These are phyloP conservation scores for Aspidoscelis tigris DNA, from an alignment of 2,113 vertebrate genomes.

Conservation along the genomic window DNA sequence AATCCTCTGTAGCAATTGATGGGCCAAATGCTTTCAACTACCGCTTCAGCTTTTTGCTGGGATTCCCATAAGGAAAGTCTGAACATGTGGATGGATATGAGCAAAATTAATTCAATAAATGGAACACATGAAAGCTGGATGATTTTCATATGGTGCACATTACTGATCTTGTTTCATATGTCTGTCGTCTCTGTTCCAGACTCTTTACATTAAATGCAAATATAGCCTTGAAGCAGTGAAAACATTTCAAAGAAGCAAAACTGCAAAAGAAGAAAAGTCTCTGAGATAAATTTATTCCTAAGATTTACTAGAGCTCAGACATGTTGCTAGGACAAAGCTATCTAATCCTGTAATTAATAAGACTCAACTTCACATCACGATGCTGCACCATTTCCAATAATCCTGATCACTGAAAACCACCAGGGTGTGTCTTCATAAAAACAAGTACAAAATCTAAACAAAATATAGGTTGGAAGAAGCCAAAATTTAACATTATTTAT, in stretches of 20 bases:
- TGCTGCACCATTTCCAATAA: neutral
- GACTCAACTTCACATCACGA: slow-evolving; percentile 9
- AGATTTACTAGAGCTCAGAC: neutral
- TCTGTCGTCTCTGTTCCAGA: neutral
- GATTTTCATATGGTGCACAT: slow-evolving; percentile 15
- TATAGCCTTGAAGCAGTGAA: neutral
- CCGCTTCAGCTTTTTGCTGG: neutral
- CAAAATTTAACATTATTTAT: neutral
- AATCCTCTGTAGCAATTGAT: neutral
- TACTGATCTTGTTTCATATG: neutral
- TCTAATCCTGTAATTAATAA: slow-evolving; percentile 4
- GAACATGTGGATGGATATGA: neutral
- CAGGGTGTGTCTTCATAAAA: neutral
- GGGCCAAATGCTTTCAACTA: neutral
- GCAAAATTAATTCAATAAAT: neutral
- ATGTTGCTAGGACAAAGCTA: neutral
- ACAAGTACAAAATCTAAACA: neutral
- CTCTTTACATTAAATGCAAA: neutral
- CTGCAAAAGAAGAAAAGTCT: neutral
- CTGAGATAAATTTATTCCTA: neutral
- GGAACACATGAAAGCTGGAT: neutral
- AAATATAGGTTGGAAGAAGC: slow-evolving; percentile 12
- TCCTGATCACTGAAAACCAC: slow-evolving; percentile 1
- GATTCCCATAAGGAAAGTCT: neutral
- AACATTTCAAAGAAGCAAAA: slow-evolving; percentile 16